These are phyloP conservation scores for Cheumatopsyche charites DNA, from an alignment of 1,140 invertebrate genomes.

Conservation along the genomic window DNA sequence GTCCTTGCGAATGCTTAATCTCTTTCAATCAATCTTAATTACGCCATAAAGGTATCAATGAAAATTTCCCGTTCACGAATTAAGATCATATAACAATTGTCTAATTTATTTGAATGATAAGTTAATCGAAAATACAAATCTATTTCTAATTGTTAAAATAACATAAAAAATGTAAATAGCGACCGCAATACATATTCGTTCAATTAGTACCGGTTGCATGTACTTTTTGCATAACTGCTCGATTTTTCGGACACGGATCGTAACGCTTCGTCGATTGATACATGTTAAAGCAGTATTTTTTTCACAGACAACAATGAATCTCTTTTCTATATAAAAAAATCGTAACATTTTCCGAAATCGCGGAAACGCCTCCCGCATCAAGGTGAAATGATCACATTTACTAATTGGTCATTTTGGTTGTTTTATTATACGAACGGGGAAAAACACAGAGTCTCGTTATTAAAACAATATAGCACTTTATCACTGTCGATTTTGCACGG, in stretches of 20 bases:
- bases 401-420: not conserved
- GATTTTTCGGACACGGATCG: not conserved
- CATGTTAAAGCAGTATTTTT: not conserved
- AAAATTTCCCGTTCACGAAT: too few relatives aligned
- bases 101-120: not conserved
- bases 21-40: too few relatives aligned
- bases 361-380: not conserved
- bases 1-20: too few relatives aligned
- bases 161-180: not conserved
- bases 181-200: not conserved
- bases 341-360: conserved; percentile 6
- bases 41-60: too few relatives aligned
- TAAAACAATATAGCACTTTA: too few relatives aligned
- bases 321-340: not conserved
- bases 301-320: not conserved
- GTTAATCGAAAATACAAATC: too few relatives aligned
- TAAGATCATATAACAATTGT: not conserved
- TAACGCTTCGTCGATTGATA: conserved; percentile 16
- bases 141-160: too few relatives aligned
- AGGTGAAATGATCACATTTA: not conserved
- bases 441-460: too few relatives aligned
- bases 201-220: not conserved
- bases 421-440: too few relatives aligned
- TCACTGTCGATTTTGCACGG: too few relatives aligned
- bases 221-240: not conserved